These are phyloP conservation scores for Hartigia nigra DNA, from an alignment of 2,888 invertebrate species.

Conservation along the genomic window DNA sequence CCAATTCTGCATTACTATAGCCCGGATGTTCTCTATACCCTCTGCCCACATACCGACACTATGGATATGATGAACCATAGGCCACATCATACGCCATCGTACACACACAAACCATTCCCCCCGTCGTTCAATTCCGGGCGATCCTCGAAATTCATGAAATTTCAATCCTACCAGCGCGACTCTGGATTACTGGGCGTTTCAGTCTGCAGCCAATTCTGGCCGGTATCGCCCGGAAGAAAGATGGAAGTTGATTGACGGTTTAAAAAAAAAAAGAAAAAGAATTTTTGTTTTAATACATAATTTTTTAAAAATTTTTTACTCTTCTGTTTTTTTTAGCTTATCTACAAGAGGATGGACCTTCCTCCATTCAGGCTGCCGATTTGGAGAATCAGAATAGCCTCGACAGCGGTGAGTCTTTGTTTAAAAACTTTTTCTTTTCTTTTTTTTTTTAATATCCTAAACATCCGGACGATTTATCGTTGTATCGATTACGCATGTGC, in stretches of 20 bases:
- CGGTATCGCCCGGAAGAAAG: not conserved
- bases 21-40: conserved; percentile 20
- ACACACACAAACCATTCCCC: not conserved
- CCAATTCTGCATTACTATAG: not conserved
- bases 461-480: not conserved
- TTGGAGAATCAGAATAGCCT: conserved; percentile 58
- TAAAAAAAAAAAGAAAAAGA: too few relatives aligned
- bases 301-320: too few relatives aligned
- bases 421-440: not conserved
- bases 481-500: not conserved
- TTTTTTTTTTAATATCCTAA: not conserved
- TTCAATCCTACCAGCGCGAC: conserved; percentile 4
- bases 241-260: not conserved
- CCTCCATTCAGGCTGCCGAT: conserved; percentile 48
- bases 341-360: conserved; percentile 40
- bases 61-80: conserved; percentile 4
- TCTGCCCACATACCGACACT: conserved; percentile 16
- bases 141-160: conserved; percentile 10
- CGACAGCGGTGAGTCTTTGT: conserved; percentile 52
- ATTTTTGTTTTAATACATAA: not conserved
- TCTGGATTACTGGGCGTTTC: not conserved
- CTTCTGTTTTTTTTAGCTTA: conserved; percentile 45
- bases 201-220: not conserved
- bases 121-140: not conserved
- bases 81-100: conserved; percentile 11